Base-by-base conservation (phyloP, 1,140 invertebrate species). In the Atta texana region DNA sequence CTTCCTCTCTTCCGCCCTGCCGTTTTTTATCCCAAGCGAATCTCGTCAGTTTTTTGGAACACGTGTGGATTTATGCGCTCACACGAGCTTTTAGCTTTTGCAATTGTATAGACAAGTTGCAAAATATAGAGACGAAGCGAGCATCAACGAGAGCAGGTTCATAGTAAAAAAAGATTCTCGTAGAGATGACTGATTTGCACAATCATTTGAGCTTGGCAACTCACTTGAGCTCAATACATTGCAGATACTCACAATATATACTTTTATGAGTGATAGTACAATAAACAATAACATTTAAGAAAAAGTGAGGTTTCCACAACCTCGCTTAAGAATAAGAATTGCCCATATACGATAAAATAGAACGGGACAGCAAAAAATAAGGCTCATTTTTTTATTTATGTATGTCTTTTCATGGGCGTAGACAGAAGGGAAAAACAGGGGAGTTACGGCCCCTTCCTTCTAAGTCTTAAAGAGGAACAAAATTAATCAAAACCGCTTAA, bases 21-120 rank as follows among this genome's bases (percentile, higher is more conserved):
- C 31, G 18, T 63, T 84, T 82, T 74, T 74, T 82, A 59, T 31
- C 14, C 24, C 68, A 24, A 18, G n/a, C 68, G 69, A 61, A 82
- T 82, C 78, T 14, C 64, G 34, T 49, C 68, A 4, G 34, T 72
- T 82, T 82, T 82, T 84, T 74, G 69, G 18, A 14, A 74, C 55
- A 16, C 39, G 55, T 55, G 69, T 55, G 69, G 55, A 84, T 74
- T 84, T 84, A 84, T 84, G 69, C 69, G 28, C 55, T 61, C 55
- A 24, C 28, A 28, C 44, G 53, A 28, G 5, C 31, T 21, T 39
- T 16, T 34, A 24, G 39, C 24, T 82, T 82, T 61, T 63, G 80
- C 80, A 16, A 61, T 28, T 80, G 69, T 61, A 74, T 34, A 61
- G 80, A 74, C 69, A 51, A n/a, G 18, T 84, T 34, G 69, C 80